Base-by-base conservation (phyloP, 2,888 invertebrate genomes). In the Dendrolimus houi region DNA sequence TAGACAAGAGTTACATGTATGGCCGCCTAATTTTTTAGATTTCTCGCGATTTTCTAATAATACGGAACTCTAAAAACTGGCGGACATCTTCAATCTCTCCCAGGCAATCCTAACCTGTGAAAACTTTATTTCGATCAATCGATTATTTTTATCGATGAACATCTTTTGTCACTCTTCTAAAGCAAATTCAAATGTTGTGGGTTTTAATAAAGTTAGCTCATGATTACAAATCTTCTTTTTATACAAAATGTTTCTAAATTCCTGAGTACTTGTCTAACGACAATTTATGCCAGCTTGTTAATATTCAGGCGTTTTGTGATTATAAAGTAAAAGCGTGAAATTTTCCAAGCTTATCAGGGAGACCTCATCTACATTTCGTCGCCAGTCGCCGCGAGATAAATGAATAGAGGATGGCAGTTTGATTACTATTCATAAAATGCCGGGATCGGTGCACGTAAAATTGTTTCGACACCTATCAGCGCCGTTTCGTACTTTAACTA, bases 341-440 rank as follows among this genome's bases (percentile, higher is more conserved):
- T 81, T 74, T 75, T 69, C 68, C 70, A 64, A 72, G 75, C 76
- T 81, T 79, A 77, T 77, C 76, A 81, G 71, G 75, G 75, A 78
- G 75, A 72, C 76, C 79, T 83, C 79, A 81, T 83, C 80, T 81
- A 79, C 81, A 84, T 84, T 83, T 83, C 78, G 81, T 74, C 79
- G 80, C 71, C 72, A 74, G 78, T 70, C 71, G 76, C 71, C 70
- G 70, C 63, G 70, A 78, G 74, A 77, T 79, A 80, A 83, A 83
- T 82, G 78, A 79, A 76, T 73, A 72, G 67, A 68, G 72, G 77
- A 69, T 70, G 71, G 74, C 67, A 72, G 75, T 79, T 78, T 83
- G 79, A 83, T 85, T 84, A 84, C 78, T 83, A 82, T 83, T 79
- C 80, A 83, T 83, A 80, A 84, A 83, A 79, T 77, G 77, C 72